Conservation (phyloP, 2,888 invertebrate genomes). For the Eugnorisma glareosa region DNA sequence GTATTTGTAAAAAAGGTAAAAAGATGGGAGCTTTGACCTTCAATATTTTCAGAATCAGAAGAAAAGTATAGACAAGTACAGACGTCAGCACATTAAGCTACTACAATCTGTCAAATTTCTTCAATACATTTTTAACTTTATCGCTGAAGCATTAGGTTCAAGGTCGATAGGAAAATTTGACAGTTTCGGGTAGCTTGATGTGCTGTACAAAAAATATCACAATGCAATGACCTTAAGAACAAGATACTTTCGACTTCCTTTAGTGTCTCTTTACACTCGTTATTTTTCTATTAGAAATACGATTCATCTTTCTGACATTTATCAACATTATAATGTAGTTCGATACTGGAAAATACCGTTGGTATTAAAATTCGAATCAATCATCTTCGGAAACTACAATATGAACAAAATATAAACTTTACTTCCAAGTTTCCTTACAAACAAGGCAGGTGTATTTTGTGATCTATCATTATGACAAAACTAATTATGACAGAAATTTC, state of each 20-base stretch:
- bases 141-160: no score
- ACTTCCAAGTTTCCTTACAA: not conserved
- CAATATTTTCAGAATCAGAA: not conserved
- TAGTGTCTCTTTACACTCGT: not conserved
- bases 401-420: conserved; percentile 14
- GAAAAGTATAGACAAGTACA: not conserved
- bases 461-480: not conserved
- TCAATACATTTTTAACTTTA: no score
- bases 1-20: not conserved
- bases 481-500: not conserved
- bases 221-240: not conserved
- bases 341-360: not conserved
- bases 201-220: not conserved
- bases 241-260: not conserved
- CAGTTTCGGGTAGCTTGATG: no score
- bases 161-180: no score
- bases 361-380: conserved; percentile 3
- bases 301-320: not conserved
- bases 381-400: conserved; percentile 3
- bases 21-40: not conserved
- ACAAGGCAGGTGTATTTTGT: conserved; percentile 7
- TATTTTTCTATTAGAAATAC: not conserved
- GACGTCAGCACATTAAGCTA: no score
- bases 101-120: no score
- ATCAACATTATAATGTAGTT: not conserved